Evolutionary conservation across 2,113 vertebrate genomes (phyloP).

Genomic region (Mesembrinibis cayennensis): DNA sequence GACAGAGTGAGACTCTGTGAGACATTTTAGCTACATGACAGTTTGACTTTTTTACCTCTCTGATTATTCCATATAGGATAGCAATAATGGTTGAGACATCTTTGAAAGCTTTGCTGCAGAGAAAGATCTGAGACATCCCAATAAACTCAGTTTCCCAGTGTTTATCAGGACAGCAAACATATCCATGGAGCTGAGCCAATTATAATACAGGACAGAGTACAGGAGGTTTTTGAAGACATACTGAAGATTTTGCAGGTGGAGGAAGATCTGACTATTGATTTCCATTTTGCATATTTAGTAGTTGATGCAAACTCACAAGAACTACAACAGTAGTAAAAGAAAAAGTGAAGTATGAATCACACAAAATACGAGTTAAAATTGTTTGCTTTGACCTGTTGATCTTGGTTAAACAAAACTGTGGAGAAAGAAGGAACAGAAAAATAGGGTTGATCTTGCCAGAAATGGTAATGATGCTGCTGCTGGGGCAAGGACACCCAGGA

Average conservation of each 20-base stretch:
- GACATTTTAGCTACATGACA: background rate
- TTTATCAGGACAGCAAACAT: background rate
- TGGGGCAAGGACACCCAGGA: accelerated
- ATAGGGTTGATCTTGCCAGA: background rate
- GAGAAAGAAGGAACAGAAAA: background rate
- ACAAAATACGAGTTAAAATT: background rate
- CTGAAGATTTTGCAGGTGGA: background rate
- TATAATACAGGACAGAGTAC: background rate
- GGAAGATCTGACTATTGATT: background rate
- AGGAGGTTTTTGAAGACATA: background rate
- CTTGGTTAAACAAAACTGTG: background rate
- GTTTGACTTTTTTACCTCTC: background rate
- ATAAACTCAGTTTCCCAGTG: background rate
- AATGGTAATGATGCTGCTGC: background rate
- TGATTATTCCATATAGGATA: background rate
- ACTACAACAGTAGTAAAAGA: background rate
- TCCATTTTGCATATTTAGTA: background rate
- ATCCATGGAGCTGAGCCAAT: background rate
- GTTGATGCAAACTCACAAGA: background rate
- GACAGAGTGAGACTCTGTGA: background rate
- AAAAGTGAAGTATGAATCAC: background rate
- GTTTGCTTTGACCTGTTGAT: background rate
- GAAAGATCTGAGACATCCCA: background rate
- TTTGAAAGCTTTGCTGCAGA: background rate
- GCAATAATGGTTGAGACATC: background rate